Base-by-base conservation (phyloP, 2,797 vertebrate species). In the Pachyuromys duprasi region DNA sequence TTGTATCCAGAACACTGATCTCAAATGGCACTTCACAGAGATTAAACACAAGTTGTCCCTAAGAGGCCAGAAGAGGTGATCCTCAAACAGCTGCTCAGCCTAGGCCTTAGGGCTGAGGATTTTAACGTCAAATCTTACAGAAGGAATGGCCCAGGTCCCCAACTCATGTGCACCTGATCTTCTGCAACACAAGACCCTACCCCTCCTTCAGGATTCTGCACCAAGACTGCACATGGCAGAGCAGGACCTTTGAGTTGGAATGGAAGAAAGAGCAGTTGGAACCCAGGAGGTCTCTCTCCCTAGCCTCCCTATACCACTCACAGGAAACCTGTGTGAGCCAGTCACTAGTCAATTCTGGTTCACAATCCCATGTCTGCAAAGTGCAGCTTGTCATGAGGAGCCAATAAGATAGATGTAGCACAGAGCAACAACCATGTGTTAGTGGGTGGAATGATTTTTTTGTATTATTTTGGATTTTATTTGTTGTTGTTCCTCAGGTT, bases 1-100 rank as follows among this genome's bases (percentile, higher is more conserved):
- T 84, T 94, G 69, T 83, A 87, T 79, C 28, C 12, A 76, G 79
- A 67, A 87, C 86, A 33, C 45, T 74, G 67, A 89, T 75, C 26
- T 1, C 4, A 86, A 92, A 89, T 3, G 70, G 82, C n/a, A 62
- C 76, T 92, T 83, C 20, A 31, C 49, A 86, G 74, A 86, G 57
- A 94, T 12, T 72, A 92, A 94, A 83, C 31, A 31, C 39, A 49
- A n/a, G 80, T 33, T 80, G 65, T 87, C 24, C 24, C 75, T 75
- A 39, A 28, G 24, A 92, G 86, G 82, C 65, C 78, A 89, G 57
- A 55, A 57, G 70, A 65, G 62, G 86, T 0, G 8, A 26, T 31
- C 31, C 2, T 17, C 45, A 26, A 42, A 20, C 36, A 18, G 36
- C 1, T 9, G 36, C 9, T 26, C 55, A 36, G 75, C 57, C 42